These are phyloP conservation scores for Takifugu ocellatus DNA, from an alignment of 2,797 vertebrate species.

Conservation along the genomic window DNA sequence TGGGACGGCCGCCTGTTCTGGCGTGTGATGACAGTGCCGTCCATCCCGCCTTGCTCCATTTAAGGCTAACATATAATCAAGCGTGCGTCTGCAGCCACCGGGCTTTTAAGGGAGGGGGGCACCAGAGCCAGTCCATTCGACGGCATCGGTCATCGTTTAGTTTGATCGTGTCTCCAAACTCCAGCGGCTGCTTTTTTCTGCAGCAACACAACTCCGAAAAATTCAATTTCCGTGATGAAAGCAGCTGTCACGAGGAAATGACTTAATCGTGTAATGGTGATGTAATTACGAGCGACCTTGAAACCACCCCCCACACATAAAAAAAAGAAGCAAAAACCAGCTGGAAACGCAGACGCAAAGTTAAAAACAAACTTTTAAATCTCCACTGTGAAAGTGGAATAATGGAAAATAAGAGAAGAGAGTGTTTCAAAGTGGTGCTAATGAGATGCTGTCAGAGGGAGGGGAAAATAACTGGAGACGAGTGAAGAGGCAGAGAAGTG, in stretches of 20 bases:
- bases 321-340: conserved; percentile 5
- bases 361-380: conserved; percentile 37
- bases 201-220: neutral
- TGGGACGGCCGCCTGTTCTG: conserved; percentile 21
- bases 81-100: conserved; percentile 8
- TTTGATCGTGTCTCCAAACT: conserved; percentile 1
- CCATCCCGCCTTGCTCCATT: conserved; percentile 8
- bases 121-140: too few relatives aligned
- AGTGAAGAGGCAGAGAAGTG: conserved; percentile 28
- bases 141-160: too few relatives aligned
- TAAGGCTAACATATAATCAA: conserved; percentile 15
- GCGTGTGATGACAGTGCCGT: conserved; percentile 14
- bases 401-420: conserved; percentile 61
- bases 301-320: neutral
- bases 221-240: conserved; percentile 1
- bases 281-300: conserved; percentile 19
- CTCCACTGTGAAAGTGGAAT: conserved; percentile 55
- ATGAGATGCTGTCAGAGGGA: conserved; percentile 41
- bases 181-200: conserved; percentile 17
- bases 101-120: too few relatives aligned
- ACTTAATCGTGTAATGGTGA: neutral
- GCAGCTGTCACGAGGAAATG: neutral
- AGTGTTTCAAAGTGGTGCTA: conserved; percentile 48
- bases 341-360: neutral
- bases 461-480: conserved; percentile 24